These are phyloP conservation scores for Hippolais icterina DNA, from an alignment of 2,113 vertebrate species.

Conservation along the genomic window DNA sequence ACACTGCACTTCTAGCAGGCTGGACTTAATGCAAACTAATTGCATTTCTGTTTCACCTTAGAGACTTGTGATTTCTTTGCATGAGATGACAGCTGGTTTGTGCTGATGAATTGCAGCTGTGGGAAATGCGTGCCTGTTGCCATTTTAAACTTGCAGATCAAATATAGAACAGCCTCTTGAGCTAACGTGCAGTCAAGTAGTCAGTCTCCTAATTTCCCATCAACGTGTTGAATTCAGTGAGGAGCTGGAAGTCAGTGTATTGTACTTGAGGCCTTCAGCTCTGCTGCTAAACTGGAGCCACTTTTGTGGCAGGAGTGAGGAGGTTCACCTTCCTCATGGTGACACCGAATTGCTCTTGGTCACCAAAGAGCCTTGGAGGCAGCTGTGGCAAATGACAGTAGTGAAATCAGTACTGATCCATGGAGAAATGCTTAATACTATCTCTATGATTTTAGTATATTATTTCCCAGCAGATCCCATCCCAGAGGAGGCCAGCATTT, in stretches of 20 bases:
- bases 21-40: constrained; percentile 64
- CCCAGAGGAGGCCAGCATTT: neutral
- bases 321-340: neutral
- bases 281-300: neutral
- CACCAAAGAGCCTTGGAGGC: neutral
- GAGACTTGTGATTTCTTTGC: constrained; percentile 58
- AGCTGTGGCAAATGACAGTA: neutral
- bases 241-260: neutral
- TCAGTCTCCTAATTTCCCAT: constrained; percentile 31
- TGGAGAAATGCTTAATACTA: neutral
- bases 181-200: constrained; percentile 29
- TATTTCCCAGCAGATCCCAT: neutral
- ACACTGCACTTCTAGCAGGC: constrained; percentile 8
- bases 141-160: constrained; percentile 58
- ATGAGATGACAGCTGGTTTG: constrained; percentile 62
- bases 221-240: neutral
- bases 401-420: neutral
- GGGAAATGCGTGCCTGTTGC: constrained; percentile 50
- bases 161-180: constrained; percentile 53
- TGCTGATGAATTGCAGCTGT: constrained; percentile 63
- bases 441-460: neutral
- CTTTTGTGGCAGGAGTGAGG: neutral
- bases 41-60: constrained; percentile 60
- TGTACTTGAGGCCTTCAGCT: neutral
- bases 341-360: neutral